Evolutionary conservation across 2,113 vertebrate genomes (phyloP), one percentile per base, ranked within the genome.

Genomic region (Tyto alba): DNA sequence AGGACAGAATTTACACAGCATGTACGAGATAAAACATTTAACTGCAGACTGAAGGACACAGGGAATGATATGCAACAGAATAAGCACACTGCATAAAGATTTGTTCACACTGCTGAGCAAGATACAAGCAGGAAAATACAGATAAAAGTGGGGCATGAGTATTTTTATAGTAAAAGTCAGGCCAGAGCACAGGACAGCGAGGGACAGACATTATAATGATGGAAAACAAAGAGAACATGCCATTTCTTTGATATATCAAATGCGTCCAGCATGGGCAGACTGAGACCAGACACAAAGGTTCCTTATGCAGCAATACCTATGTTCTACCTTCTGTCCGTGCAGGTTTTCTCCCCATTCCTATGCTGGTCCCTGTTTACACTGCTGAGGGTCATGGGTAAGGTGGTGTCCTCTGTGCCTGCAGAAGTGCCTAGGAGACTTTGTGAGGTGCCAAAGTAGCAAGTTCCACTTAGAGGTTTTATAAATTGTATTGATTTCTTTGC

Each of bases 1-100:
- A 76, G 40, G 81, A 85, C 76, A 89, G 84, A 95, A 89, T 85
- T 93, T 85, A 78, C 19, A 40, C 66, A 89, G 91, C 80, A 79
- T 64, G 57, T 60, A 48, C 43, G 30, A 87, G 66, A 87, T 89
- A 85, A 93, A 94, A 81, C 36, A 68, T 57, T 89, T 89, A 91
- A 89, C 3, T 87, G 69, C 47, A 87, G 64, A 47, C 64, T 88
- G 66, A 81, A 93, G 84, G 89, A 64, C 66, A 64, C 1, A 3
- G 62, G 53, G 57, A 94, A 81, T 10, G 48, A 77, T 60, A 96
- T 13, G 32, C 36, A 86, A 81, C 30, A 89, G 77, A 91, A 72
- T 12, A 87, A 85, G 34, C 22, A 72, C 25, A 40, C 8, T 19
- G 40, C 66, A 29, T 59, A 79, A 81, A 53, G 69, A 74, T 69